Conservation (phyloP, 2,113 vertebrate species). For the Petromus typicus region DNA sequence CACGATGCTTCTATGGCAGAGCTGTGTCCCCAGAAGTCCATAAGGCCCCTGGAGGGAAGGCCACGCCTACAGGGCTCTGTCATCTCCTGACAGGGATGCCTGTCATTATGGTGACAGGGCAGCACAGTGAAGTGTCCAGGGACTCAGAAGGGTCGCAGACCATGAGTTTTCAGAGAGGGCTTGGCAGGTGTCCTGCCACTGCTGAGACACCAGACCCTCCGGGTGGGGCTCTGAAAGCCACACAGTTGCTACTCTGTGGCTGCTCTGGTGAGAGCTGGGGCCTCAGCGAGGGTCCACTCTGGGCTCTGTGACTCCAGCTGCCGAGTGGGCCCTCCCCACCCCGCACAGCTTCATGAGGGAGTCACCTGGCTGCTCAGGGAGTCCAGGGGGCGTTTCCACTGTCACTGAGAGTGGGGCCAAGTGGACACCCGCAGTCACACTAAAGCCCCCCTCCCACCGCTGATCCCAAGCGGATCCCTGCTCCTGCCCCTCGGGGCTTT, state of each 20-base stretch:
- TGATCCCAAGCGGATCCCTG: not conserved
- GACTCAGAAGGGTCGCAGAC: not conserved
- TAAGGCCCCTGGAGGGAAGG: not conserved
- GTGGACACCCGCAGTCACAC: not conserved
- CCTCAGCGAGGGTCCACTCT: rapidly evolving
- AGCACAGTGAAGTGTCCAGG: not conserved
- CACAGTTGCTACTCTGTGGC: not conserved
- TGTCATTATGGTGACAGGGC: not conserved
- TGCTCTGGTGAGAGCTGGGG: not conserved
- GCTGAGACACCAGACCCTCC: rapidly evolving
- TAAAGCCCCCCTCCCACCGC: not conserved
- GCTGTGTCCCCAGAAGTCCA: not conserved
- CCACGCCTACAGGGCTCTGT: not conserved
- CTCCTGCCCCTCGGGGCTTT: not conserved
- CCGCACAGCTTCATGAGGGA: not conserved
- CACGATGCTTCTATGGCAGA: not conserved
- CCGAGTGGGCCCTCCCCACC: not conserved
- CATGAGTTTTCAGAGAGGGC: not conserved
- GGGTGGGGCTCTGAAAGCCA: rapidly evolving
- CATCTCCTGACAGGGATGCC: no score
- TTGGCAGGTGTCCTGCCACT: not conserved
- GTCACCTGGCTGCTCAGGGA: not conserved
- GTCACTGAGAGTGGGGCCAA: rapidly evolving
- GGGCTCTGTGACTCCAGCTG: not conserved
- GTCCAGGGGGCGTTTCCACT: not conserved